Conservation (phyloP, 2,113 vertebrate genomes). For the Antechinus flavipes region DNA sequence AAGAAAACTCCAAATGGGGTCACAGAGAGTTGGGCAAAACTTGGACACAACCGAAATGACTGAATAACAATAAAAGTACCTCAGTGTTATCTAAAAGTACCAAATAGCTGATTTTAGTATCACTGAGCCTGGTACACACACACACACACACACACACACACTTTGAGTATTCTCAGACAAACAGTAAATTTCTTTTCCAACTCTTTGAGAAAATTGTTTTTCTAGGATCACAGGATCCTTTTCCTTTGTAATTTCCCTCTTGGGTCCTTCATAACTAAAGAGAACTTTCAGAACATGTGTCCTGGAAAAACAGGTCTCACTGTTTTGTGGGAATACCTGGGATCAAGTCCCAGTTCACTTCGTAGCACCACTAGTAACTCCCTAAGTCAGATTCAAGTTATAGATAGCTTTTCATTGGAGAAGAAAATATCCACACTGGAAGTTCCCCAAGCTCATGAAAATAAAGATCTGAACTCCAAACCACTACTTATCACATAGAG, state of each 20-base stretch:
- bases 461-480: neutral
- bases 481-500: neutral
- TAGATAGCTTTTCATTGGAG: neutral
- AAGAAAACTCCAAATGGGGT: neutral
- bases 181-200: neutral
- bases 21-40: neutral
- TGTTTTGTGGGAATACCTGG: neutral
- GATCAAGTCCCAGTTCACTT: neutral
- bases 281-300: too few species aligned
- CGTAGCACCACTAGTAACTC: neutral
- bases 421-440: neutral
- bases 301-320: neutral
- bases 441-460: neutral
- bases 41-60: neutral
- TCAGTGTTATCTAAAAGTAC: neutral
- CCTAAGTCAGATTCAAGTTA: neutral
- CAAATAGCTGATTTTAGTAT: neutral
- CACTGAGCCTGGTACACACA: too few species aligned
- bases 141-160: too few species aligned
- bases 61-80: neutral
- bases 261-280: neutral
- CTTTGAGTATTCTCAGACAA: neutral
- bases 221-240: neutral
- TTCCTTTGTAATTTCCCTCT: neutral
- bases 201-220: neutral